Evolutionary conservation across 2,113 vertebrate species (phyloP).

Genomic region (Cepphus grylle): DNA sequence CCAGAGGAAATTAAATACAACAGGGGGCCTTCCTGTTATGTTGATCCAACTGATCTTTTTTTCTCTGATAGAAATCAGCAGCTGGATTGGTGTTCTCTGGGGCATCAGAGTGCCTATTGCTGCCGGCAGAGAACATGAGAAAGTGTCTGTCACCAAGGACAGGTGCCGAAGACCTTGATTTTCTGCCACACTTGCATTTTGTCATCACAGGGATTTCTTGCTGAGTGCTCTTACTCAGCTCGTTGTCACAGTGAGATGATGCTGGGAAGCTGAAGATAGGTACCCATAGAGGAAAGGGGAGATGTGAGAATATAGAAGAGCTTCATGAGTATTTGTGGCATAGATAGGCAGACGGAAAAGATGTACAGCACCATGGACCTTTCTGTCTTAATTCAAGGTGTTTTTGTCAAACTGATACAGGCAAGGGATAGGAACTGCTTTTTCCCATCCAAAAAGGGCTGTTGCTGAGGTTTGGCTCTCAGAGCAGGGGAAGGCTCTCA

Average conservation of each 20-base stretch:
- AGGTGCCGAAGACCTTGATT: not conserved
- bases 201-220: conserved; percentile 3
- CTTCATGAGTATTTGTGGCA: not conserved
- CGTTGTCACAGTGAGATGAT: not conserved
- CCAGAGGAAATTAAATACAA: conserved; percentile 66
- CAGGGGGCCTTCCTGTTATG: conserved; percentile 59
- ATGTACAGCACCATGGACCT: not conserved
- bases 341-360: not conserved
- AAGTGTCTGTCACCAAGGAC: not conserved
- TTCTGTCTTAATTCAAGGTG: not conserved
- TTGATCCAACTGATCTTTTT: conserved; percentile 43
- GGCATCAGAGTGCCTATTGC: not conserved
- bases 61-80: conserved; percentile 37
- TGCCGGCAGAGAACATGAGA: conserved; percentile 30
- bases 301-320: not conserved
- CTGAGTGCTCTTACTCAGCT: not conserved
- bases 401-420: not conserved
- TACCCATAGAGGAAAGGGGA: not conserved
- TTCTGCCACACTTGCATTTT: not conserved
- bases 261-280: not conserved
- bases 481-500: not conserved
- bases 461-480: not conserved
- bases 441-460: not conserved
- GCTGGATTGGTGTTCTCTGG: conserved; percentile 20
- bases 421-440: not conserved